Conservation (phyloP, 2,113 vertebrate species). For the Sceloporus undulatus region DNA sequence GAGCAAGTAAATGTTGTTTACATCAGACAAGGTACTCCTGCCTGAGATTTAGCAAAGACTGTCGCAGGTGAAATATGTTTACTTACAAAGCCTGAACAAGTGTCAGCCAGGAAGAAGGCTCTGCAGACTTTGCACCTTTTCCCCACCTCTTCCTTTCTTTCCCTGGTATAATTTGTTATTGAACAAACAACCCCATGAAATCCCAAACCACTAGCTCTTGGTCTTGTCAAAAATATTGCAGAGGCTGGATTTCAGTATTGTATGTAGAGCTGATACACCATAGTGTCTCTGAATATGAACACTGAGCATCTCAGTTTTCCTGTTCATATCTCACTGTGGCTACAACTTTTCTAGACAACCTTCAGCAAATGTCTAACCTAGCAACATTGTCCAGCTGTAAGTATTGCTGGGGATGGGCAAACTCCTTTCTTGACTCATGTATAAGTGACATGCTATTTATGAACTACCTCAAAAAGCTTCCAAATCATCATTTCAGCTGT, state of each 20-base stretch:
- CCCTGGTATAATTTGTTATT: conserved; percentile 59
- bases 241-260: neutral
- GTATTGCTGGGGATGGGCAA: neutral
- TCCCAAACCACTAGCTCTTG: conserved; percentile 1
- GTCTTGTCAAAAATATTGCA: neutral
- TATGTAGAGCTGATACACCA: neutral
- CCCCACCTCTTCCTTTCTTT: neutral
- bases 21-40: conserved; percentile 65
- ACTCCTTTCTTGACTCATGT: neutral
- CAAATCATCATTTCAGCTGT: too few species aligned
- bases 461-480: too few species aligned
- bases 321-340: neutral
- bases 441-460: too few species aligned
- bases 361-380: too few species aligned
- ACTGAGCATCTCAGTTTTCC: neutral
- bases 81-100: conserved; percentile 69
- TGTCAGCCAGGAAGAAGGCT: conserved; percentile 63
- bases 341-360: neutral
- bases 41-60: conserved; percentile 65
- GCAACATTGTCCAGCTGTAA: neutral
- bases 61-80: conserved; percentile 72
- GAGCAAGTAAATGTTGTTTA: conserved; percentile 66
- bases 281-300: neutral
- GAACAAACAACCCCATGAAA: conserved; percentile 39
- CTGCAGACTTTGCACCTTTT: neutral